Percentiles rank a stretch among this genome's conserved stretches.
phyloP scores from a whole-genome alignment of 2,888 invertebrate genomes.

The Ophion ellenae region DNA sequence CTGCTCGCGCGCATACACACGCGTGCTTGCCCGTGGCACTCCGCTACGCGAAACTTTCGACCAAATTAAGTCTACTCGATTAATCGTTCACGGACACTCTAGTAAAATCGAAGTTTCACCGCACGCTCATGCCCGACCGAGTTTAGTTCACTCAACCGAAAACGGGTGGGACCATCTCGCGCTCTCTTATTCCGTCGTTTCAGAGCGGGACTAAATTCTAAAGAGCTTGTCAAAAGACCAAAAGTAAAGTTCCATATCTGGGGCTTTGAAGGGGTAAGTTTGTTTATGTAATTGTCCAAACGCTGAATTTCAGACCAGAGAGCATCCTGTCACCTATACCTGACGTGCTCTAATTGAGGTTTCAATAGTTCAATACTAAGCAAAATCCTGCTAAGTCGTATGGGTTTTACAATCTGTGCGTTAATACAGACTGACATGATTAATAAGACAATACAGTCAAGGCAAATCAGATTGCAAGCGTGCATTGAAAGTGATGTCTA shows the following conservation, averaged over 20 bases:
- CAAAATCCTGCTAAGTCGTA: too few relatives aligned
- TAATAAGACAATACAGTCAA: too few relatives aligned
- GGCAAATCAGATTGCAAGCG: too few relatives aligned
- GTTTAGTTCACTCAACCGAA: constrained; percentile 48
- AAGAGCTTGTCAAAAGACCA: background rate
- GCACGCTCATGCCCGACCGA: constrained; percentile 68
- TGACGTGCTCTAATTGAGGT: too few relatives aligned
- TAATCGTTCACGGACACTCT: constrained; percentile 71
- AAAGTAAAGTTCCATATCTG: background rate
- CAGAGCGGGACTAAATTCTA: background rate
- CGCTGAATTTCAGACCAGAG: too few relatives aligned
- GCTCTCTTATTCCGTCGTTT: constrained; percentile 17
- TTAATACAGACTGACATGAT: too few relatives aligned
- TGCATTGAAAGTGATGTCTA: too few relatives aligned
- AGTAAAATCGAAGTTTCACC: constrained; percentile 75
- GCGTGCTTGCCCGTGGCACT: constrained; percentile 45
- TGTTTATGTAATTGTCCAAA: background rate
- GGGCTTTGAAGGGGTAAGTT: background rate
- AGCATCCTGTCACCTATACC: too few relatives aligned
- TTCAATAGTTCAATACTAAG: too few relatives aligned
- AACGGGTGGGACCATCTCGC: constrained; percentile 11
- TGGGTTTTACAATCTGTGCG: too few relatives aligned
- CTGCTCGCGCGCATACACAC: constrained; percentile 41
- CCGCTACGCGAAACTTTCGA: constrained; percentile 72
- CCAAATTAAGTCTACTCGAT: constrained; percentile 81